Conservation (phyloP, 2,113 vertebrate genomes). For the Hippopotamus amphibius region DNA sequence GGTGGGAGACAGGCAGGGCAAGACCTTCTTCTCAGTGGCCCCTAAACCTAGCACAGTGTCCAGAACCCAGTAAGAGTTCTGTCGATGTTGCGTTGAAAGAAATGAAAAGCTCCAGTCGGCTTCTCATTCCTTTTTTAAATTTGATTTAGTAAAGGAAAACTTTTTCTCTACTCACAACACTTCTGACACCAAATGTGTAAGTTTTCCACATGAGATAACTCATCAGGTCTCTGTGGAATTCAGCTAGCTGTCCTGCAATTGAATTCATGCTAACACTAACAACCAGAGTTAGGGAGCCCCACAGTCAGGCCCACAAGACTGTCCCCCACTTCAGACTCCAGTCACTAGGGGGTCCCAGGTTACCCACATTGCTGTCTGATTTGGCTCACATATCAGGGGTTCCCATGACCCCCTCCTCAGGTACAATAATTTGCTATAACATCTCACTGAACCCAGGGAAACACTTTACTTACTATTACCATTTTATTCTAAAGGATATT, state of each 20-base stretch:
- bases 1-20: neutral
- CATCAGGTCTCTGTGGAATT: neutral
- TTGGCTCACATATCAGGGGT: neutral
- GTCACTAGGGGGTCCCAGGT: neutral
- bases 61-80: neutral
- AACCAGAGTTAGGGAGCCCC: neutral
- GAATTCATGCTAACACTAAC: neutral
- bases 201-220: neutral
- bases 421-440: neutral
- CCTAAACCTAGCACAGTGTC: neutral
- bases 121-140: neutral
- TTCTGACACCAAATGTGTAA: neutral
- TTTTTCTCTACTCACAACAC: neutral
- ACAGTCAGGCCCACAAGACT: neutral
- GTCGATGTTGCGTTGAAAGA: neutral
- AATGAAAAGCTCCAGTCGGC: neutral
- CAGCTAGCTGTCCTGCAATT: neutral
- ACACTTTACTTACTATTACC: neutral
- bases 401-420: neutral
- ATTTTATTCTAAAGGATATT: neutral
- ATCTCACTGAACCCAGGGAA: neutral
- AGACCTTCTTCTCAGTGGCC: neutral
- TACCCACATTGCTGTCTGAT: neutral
- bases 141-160: neutral
- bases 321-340: neutral